Conservation (phyloP, 2,113 vertebrate species). For the Porphyrio hochstetteri region DNA sequence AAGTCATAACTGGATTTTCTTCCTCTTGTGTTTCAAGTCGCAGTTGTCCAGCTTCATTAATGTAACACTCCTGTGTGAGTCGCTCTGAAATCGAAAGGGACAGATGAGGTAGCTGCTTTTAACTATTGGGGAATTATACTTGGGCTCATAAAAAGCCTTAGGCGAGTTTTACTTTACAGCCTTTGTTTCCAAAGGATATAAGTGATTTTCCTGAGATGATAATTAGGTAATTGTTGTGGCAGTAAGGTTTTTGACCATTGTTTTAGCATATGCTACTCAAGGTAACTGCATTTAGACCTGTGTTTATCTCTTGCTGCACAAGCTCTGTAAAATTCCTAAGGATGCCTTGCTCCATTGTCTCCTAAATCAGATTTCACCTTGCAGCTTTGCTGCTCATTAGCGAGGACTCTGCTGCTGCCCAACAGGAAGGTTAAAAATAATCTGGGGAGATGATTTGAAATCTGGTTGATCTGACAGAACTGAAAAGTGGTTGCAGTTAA, state of each 20-base stretch:
- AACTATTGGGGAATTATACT: not conserved
- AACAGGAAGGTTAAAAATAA: not conserved
- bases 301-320: not conserved
- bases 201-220: not conserved
- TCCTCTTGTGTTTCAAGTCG: not conserved
- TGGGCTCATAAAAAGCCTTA: not conserved
- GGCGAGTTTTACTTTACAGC: not conserved
- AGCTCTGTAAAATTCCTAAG: not conserved
- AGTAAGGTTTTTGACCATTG: conserved; percentile 15
- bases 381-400: not conserved
- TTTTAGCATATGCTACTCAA: not conserved
- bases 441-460: not conserved
- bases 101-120: not conserved
- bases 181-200: not conserved
- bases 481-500: not conserved
- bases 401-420: not conserved
- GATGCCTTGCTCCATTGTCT: not conserved
- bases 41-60: not conserved
- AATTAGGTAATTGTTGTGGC: conserved; percentile 7
- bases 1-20: not conserved
- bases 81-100: not conserved
- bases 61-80: not conserved
- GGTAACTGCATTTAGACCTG: not conserved
- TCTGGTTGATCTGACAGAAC: not conserved
- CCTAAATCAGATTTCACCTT: not conserved